phyloP scores from a whole-genome alignment of 1,140 invertebrate genomes.

The Sminthurides bifidus region DNA sequence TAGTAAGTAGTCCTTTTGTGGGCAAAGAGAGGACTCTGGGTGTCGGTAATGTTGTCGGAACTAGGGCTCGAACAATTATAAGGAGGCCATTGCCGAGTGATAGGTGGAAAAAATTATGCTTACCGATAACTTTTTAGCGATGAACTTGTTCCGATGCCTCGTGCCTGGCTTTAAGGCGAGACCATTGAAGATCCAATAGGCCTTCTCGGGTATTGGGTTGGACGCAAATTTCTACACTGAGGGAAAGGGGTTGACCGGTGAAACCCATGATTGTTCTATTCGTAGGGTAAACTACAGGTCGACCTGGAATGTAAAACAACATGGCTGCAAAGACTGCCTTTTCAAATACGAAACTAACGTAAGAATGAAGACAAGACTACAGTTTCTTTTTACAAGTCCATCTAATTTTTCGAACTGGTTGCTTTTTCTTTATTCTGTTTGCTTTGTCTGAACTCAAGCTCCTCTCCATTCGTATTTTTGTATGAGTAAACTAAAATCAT shows the following conservation, averaged over 20 bases:
- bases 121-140: conserved; percentile 46
- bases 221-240: conserved; percentile 48
- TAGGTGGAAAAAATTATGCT: conserved; percentile 20
- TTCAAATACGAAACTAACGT: no score
- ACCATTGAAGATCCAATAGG: conserved; percentile 44
- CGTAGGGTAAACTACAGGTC: conserved; percentile 44
- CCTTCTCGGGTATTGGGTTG: conserved; percentile 43
- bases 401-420: no score
- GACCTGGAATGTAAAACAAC: conserved; percentile 39
- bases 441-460: no score
- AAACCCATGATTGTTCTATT: conserved; percentile 43
- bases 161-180: conserved; percentile 43
- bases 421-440: no score
- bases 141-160: conserved; percentile 39
- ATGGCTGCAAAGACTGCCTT: no score
- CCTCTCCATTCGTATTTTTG: no score
- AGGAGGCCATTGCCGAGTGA: neutral
- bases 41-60: neutral
- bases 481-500: no score
- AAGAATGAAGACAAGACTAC: conserved; percentile 1
- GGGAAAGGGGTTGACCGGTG: conserved; percentile 41
- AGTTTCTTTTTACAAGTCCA: no score
- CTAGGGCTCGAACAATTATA: neutral
- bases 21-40: neutral
- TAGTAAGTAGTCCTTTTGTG: neutral